Conservation (phyloP, 2,797 vertebrate species). For the Anabas testudineus region DNA sequence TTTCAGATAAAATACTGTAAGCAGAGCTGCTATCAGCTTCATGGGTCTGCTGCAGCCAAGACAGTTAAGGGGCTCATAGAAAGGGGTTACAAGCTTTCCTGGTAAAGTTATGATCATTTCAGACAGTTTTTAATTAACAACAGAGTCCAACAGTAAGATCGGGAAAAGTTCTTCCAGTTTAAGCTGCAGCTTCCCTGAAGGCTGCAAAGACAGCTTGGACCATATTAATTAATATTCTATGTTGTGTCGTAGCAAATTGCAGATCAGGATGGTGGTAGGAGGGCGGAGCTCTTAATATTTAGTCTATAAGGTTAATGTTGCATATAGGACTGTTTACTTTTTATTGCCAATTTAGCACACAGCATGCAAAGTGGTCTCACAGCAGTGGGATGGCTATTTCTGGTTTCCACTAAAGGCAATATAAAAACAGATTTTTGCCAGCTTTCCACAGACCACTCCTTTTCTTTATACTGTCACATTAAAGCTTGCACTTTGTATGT, state of each 20-base stretch:
- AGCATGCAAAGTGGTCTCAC: slow-evolving; percentile 33
- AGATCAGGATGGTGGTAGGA: slow-evolving; percentile 10
- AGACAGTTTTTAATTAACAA: slow-evolving; percentile 60
- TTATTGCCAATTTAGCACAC: slow-evolving; percentile 43
- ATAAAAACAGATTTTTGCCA: slow-evolving; percentile 23
- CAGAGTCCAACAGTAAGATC: slow-evolving; percentile 22
- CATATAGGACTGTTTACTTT: slow-evolving; percentile 32
- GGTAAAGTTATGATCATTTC: slow-evolving; percentile 57
- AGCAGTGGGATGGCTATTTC: slow-evolving; percentile 21
- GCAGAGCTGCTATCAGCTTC: slow-evolving; percentile 46
- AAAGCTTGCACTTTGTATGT: slow-evolving; percentile 27
- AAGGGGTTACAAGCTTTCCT: slow-evolving; percentile 59
- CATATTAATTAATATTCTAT: slow-evolving; percentile 48
- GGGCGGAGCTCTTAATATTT: slow-evolving; percentile 18
- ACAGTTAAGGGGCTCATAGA: slow-evolving; percentile 57
- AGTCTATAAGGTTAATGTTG: slow-evolving; percentile 8
- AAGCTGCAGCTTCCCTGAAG: slow-evolving; percentile 17
- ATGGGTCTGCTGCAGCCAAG: slow-evolving; percentile 60
- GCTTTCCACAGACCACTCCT: background rate
- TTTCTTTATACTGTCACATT: slow-evolving; percentile 18
- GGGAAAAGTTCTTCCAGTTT: slow-evolving; percentile 32
- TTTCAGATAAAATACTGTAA: slow-evolving; percentile 58
- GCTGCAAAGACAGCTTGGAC: slow-evolving; percentile 38
- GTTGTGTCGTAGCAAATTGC: slow-evolving; percentile 36
- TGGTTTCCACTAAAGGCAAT: slow-evolving; percentile 15